A percentile compares a stretch with the other conserved stretches of the same genome.
Evolutionary conservation across 1,140 invertebrate species (phyloP).

Genomic region (Eciton burchellii): DNA sequence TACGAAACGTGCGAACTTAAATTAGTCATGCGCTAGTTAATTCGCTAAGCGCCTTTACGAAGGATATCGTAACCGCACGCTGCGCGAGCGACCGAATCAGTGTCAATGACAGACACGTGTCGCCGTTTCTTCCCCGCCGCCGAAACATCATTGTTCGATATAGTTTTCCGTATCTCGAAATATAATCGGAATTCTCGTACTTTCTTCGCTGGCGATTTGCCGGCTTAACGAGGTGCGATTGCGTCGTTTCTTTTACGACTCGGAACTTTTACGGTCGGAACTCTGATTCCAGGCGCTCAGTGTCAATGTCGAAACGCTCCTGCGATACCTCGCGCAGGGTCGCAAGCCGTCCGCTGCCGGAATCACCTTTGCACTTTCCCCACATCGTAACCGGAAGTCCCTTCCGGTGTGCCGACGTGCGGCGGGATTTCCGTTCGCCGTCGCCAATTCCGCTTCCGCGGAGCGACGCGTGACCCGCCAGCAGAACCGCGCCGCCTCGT

Average conservation of each 20-base stretch:
- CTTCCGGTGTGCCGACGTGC: too few relatives aligned
- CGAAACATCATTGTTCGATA: slow-evolving; percentile 42
- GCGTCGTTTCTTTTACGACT: slow-evolving; percentile 45
- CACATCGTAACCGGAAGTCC: not conserved
- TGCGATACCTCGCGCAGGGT: too few relatives aligned
- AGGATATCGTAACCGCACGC: slow-evolving; percentile 5
- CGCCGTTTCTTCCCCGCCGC: slow-evolving; percentile 11
- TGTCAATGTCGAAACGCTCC: slow-evolving; percentile 50
- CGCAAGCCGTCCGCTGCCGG: too few relatives aligned
- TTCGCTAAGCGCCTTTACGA: not conserved
- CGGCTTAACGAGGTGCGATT: slow-evolving; percentile 29
- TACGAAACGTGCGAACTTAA: not conserved
- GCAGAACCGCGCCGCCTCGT: not conserved
- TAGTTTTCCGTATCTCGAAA: too few relatives aligned
- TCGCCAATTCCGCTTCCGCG: not conserved
- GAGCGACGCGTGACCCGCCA: not conserved
- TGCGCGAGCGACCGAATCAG: slow-evolving; percentile 60
- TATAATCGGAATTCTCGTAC: slow-evolving; percentile 61
- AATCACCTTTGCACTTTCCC: slow-evolving; percentile 13
- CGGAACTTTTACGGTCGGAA: slow-evolving; percentile 11
- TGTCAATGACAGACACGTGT: slow-evolving; percentile 72
- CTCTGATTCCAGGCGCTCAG: slow-evolving; percentile 38
- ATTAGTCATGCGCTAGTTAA: slow-evolving; percentile 29
- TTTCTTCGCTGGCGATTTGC: slow-evolving; percentile 48
- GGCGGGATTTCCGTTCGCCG: too few relatives aligned